Evolutionary conservation across 2,113 vertebrate species (phyloP), one percentile per base, ranked within the genome.

Genomic region (Pygoscelis adeliae): DNA sequence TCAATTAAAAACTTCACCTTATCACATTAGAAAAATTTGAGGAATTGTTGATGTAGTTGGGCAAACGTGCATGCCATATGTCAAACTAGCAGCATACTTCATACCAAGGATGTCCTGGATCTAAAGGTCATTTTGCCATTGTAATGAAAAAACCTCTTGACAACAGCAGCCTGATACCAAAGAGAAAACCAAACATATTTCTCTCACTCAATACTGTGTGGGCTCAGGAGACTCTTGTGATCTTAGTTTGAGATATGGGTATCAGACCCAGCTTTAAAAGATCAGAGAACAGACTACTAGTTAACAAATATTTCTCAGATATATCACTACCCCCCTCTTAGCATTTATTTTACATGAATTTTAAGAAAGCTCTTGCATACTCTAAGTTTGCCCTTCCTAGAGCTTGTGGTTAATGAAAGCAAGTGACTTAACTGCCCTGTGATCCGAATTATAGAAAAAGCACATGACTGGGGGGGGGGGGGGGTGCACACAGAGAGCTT

Each of bases 401-500:
- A 52, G 18, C 30, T 84, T 65, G 10, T 50, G 34, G 29, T 67
- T 70, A 61, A 61, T 25, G 34, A 69, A 89, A 93, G 22, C 26
- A 85, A 70, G 21, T 36, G 5, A 53, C 36, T 58, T 50, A 46
- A n/a, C 25, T 46, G 38, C 29, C 26, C 38, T 55, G 11, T 13
- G 50, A 81, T 30, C 16, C 4, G 0, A 84, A 49, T 30, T 42
- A 20, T 0, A 81, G 65, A 50, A 77, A 77, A 86, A 61, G 23
- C 23, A 38, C 29, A 3, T 2, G 11, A n/a, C 5, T 4, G 16
- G 19, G 6, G 25, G 6, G 6, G 3, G 7, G 21, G 9, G 12
- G 9, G 29, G 32, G 11, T 6, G 38, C 38, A 11, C 38, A 42
- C 14, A 6, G 42, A 42, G 27, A 65, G 6, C 9, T 52, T 36